phyloP scores from a whole-genome alignment of 2,797 vertebrate species.

The Natrix natrix region DNA sequence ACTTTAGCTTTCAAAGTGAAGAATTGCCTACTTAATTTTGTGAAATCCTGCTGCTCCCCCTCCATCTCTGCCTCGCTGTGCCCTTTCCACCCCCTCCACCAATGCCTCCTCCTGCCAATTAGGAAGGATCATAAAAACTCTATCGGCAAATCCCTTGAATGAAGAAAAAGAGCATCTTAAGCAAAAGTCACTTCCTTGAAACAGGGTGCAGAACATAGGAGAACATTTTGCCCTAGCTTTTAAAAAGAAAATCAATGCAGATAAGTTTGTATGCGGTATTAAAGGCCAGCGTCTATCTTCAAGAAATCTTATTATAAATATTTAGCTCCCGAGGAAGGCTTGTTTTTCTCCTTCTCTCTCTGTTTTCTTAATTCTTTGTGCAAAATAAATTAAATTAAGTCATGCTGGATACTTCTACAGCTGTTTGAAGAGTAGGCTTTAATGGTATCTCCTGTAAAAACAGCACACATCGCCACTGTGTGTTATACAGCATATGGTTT shows the following conservation, averaged over 20 bases:
- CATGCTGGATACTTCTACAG: background rate
- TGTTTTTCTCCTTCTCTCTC: background rate
- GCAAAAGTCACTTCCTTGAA: conserved; percentile 1
- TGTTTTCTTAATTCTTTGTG: background rate
- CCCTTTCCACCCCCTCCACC: background rate
- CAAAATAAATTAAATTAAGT: background rate
- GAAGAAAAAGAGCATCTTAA: conserved; percentile 35
- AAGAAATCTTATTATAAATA: background rate
- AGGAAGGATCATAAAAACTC: conserved; percentile 52
- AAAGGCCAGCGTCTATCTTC: background rate
- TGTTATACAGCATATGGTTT: background rate
- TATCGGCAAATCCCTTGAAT: conserved; percentile 45
- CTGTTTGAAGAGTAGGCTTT: background rate
- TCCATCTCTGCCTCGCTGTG: background rate
- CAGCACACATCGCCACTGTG: background rate
- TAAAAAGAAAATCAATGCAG: background rate
- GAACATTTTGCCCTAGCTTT: background rate
- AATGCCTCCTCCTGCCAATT: conserved; percentile 51
- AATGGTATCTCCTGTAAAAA: background rate
- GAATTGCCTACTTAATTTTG: conserved; percentile 66
- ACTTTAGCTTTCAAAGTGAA: conserved; percentile 67
- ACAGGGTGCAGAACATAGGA: background rate
- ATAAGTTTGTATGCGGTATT: background rate
- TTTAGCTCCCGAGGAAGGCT: background rate
- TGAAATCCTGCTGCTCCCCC: conserved; percentile 60